Conservation (phyloP, 2,113 vertebrate genomes). For the Mola mola region DNA sequence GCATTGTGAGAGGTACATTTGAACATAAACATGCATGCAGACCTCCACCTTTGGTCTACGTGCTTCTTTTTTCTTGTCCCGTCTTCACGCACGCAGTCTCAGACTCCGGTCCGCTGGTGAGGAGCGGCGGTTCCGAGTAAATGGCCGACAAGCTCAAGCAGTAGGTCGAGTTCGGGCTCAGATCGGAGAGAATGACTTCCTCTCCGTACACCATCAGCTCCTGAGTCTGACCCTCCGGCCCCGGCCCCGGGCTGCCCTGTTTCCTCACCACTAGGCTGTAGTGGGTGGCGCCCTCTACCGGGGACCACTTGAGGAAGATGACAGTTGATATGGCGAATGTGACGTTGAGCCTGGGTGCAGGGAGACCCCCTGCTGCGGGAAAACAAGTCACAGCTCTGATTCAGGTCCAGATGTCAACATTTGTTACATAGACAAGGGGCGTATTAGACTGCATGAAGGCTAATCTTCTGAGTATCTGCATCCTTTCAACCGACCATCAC, state of each 20-base stretch:
- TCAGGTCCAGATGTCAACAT: no score
- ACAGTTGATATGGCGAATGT: conserved; percentile 26
- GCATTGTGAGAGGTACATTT: no score
- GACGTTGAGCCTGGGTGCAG: conserved; percentile 65
- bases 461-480: no score
- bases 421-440: no score
- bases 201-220: conserved; percentile 42
- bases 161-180: conserved; percentile 52
- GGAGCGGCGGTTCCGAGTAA: not conserved
- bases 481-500: no score
- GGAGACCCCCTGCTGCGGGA: conserved; percentile 22
- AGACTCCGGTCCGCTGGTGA: conserved; percentile 65
- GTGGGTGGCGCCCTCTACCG: conserved; percentile 18
- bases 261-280: conserved; percentile 55
- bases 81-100: conserved; percentile 57
- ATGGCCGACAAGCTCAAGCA: conserved; percentile 58
- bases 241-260: conserved; percentile 8
- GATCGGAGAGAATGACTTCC: conserved; percentile 35
- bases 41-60: not conserved
- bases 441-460: no score
- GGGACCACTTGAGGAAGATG: conserved; percentile 51
- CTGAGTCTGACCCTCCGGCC: not conserved
- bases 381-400: no score
- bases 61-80: not conserved
- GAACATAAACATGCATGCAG: not conserved